Conservation (phyloP, 2,797 vertebrate species). For the Bradypodion ventrale region DNA sequence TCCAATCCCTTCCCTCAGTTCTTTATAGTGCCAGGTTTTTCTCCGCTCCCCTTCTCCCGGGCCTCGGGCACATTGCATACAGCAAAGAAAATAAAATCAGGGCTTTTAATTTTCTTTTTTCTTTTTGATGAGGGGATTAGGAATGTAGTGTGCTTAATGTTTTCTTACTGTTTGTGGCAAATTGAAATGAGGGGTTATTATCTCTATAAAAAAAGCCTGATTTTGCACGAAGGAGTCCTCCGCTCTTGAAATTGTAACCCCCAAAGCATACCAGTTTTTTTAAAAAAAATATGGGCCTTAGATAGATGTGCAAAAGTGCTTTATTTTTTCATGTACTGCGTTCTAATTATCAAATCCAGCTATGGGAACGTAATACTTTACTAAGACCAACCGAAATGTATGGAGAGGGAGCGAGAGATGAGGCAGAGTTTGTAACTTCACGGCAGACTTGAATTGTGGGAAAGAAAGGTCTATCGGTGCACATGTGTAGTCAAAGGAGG, state of each 20-base stretch:
- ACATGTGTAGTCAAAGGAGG: slow-evolving; percentile 2
- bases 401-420: background rate
- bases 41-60: background rate
- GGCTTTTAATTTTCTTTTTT: too few species aligned
- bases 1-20: background rate
- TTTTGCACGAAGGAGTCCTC: background rate
- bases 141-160: slow-evolving; percentile 11
- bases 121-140: slow-evolving; percentile 2
- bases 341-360: background rate
- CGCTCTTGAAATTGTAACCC: background rate
- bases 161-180: slow-evolving; percentile 12
- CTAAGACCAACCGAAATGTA: background rate
- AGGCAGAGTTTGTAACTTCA: background rate
- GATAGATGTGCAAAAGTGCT: background rate
- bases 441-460: slow-evolving; percentile 1
- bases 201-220: background rate
- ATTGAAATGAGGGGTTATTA: slow-evolving; percentile 21
- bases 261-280: background rate
- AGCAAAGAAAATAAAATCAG: slow-evolving; percentile 13
- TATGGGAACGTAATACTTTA: background rate
- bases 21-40: background rate
- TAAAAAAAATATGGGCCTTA: background rate
- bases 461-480: background rate
- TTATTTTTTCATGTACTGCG: slow-evolving; percentile 30
- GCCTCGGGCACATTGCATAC: background rate